Evolutionary conservation across 1,140 invertebrate genomes (phyloP), one percentile per base, ranked within the genome.

Genomic region (Epicauta chinensis): DNA sequence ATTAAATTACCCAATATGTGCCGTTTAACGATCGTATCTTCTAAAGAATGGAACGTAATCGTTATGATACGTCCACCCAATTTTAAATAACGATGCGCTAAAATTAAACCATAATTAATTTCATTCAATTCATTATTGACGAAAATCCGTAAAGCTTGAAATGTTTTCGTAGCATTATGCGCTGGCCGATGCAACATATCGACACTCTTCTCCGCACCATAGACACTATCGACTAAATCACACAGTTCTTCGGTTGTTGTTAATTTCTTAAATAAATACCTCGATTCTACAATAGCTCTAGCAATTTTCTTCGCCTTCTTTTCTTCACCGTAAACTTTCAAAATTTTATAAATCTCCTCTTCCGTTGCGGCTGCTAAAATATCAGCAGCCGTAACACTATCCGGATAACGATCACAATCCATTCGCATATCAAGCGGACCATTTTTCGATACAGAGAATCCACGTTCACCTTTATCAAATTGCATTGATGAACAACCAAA

Each of bases 81-180:
- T 73, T 87, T 87, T 14, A 98, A 75, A 66, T 86, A 89, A 55
- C 81, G 75, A 40, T 84, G 76, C 1, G 91, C 87, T 56, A 93
- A 62, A 30, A 89, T 65, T 64, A 97, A 81, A 1, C 80, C 94
- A 72, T 91, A 90, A 75, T 96, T 91, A 3, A 97, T 80, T 77
- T 98, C 93, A 72, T 98, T 98, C 0, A 98, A 71, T 75, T 98
- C 94, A 72, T 98, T 91, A 69, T 98, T 98, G 0, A 98, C 90
- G 74, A 97, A 96, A 56, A 97, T 97, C 60, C 94, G 75, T 47
- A 98, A 68, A 0, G 93, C 94, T 75, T 95, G 91, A 75, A 97
- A 98, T 0, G 91, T 85, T 79, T 93, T 94, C 2, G 91, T 95
- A 0, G 93, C 93, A 53, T 78, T 76, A 67, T 96, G 92, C 4